A percentile compares a stretch with the other conserved stretches of the same genome.
These are phyloP conservation scores for Bostrychus sinensis DNA, from an alignment of 2,113 vertebrate species.

Conservation along the genomic window DNA sequence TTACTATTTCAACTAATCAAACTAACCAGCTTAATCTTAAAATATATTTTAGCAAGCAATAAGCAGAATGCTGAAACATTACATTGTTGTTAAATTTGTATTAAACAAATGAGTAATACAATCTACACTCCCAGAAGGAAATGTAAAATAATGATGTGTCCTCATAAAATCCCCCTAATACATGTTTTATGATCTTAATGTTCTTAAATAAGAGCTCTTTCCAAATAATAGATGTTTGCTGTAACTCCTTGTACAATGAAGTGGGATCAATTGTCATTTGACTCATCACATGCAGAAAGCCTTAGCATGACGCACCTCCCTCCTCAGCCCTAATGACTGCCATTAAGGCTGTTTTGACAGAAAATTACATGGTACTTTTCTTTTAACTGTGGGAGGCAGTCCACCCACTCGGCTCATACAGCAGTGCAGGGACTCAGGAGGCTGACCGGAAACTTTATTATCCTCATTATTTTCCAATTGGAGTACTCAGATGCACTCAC, in stretches of 20 bases:
- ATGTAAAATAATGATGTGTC: too few species aligned
- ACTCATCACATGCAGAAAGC: conserved; percentile 44
- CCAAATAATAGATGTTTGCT: conserved; percentile 19
- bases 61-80: too few species aligned
- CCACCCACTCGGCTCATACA: conserved; percentile 40
- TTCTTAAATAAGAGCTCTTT: background rate
- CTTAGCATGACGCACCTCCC: conserved; percentile 11
- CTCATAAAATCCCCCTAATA: too few species aligned
- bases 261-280: conserved; percentile 33
- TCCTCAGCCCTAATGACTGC: conserved; percentile 47
- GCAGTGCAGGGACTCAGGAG: conserved; percentile 18
- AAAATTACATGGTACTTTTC: conserved; percentile 48
- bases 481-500: conserved; percentile 15
- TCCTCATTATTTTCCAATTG: conserved; percentile 24
- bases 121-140: too few species aligned
- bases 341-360: conserved; percentile 60
- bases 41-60: too few species aligned
- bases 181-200: conserved; percentile 1
- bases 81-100: too few species aligned
- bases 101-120: too few species aligned
- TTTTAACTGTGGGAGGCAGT: conserved; percentile 38
- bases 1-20: too few species aligned
- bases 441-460: conserved; percentile 31
- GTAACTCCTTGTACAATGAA: background rate
- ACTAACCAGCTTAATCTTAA: too few species aligned